These are phyloP conservation scores for Microtus ochrogaster DNA, from an alignment of 2,113 vertebrate genomes.

Conservation along the genomic window DNA sequence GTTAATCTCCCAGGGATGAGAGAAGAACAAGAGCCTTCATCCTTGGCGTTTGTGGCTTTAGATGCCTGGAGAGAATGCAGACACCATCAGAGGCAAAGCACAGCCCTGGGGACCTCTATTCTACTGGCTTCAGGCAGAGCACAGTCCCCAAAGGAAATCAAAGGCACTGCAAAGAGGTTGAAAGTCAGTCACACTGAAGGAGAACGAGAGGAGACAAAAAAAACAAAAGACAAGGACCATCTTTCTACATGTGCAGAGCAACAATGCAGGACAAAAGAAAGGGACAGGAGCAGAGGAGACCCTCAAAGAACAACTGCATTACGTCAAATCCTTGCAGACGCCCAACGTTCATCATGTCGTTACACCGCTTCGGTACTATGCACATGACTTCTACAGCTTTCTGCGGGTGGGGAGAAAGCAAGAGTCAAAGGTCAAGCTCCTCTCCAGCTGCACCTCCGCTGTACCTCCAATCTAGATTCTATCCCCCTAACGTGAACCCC, in stretches of 20 bases:
- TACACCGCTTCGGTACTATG: constrained; percentile 97
- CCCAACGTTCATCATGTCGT: constrained; percentile 99
- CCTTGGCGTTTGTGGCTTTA: neutral
- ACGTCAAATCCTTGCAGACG: constrained; percentile 99
- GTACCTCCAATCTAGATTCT: fast-evolving
- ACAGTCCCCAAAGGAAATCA: neutral
- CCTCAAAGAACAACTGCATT: constrained; percentile 78
- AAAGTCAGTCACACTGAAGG: neutral
- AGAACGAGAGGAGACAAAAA: constrained; percentile 17
- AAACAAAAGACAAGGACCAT: neutral
- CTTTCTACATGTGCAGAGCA: neutral
- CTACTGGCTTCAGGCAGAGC: neutral
- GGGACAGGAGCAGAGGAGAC: neutral
- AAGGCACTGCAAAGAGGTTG: neutral
- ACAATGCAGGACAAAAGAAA: neutral
- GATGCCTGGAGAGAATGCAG: neutral
- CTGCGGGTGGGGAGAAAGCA: constrained; percentile 85
- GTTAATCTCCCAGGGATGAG: neutral
- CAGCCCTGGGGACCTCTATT: neutral
- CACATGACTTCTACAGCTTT: constrained; percentile 99
- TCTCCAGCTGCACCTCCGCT: neutral
- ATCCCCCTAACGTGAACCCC: fast-evolving
- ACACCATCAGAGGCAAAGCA: neutral
- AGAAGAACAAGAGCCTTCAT: neutral
- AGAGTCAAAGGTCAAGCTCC: constrained; percentile 58